Base-by-base conservation (phyloP, 2,888 invertebrate genomes). In the Pogonocherus hispidulus region DNA sequence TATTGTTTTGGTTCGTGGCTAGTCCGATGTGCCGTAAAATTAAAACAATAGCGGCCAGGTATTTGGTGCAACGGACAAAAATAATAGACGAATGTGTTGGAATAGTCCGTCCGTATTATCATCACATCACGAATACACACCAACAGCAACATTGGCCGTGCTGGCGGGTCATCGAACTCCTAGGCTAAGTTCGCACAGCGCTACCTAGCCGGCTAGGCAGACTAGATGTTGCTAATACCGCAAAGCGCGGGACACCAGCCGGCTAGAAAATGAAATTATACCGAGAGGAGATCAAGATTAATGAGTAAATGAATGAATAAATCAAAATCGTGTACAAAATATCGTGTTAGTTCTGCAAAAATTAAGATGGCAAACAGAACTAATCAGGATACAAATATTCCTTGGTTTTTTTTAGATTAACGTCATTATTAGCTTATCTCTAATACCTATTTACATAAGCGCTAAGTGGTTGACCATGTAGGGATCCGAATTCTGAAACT, bases 151-250 rank as follows among this genome's bases (percentile, higher is more conserved):
- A 75, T 74, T 74, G 77, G 74, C 75, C 74, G 70, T 66, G 68
- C 66, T 68, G 72, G 11, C 3, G 32, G 79, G 75, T 79, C 76
- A 72, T 71, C 67, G 77, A 77, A 75, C 78, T 76, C 76, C 73
- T 75, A 76, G 76, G 67, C 75, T 70, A 79, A 77, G 78, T 79
- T 78, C 76, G 78, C 79, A 73, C 76, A 75, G 74, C 71, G 73
- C 70, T 11, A 23, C 68, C 63, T 41, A 41, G 32, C 63, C 63
- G 51, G 60, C 67, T 67, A 55, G 60, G 68, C 59, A 55, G 64
- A 55, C 68, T 68, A 68, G 68, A 65, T 47, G 20, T 9, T 32
- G 46, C 37, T 37, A 65, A 11, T 32, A 11, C 32, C 32, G 32
- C 32, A 11, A 32, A 11, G 32, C 32, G 32, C 32, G 32, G 32